phyloP scores from a whole-genome alignment of 2,113 vertebrate genomes.

The Corythornis vintsioides region DNA sequence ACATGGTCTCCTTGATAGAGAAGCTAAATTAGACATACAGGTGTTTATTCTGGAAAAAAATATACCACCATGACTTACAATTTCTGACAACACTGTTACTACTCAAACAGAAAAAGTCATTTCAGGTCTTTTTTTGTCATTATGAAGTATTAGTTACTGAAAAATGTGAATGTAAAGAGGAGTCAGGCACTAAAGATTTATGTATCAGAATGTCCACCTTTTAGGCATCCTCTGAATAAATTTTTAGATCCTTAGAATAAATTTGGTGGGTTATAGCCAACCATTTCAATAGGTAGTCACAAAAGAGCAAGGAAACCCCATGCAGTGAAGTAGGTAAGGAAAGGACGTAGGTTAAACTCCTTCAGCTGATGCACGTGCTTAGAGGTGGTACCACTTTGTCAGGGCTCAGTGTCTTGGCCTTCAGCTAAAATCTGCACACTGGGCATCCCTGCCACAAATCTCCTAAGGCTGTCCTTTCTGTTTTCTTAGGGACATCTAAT shows the following conservation, averaged over 20 bases:
- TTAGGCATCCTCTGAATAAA: neutral
- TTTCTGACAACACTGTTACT: neutral
- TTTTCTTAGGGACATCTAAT: neutral
- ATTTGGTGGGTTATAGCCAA: neutral
- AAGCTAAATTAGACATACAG: neutral
- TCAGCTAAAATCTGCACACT: neutral
- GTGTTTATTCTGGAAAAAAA: conserved; percentile 1
- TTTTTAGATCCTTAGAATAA: neutral
- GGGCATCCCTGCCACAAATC: neutral
- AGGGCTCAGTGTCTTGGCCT: neutral
- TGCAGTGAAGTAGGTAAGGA: neutral
- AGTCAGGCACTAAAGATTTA: neutral
- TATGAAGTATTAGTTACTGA: neutral
- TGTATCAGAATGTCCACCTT: neutral
- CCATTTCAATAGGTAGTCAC: neutral
- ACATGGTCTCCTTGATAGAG: neutral
- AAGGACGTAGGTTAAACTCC: neutral
- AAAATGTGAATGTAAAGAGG: neutral
- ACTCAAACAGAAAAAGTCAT: neutral
- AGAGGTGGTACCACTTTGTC: neutral
- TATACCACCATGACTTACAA: neutral
- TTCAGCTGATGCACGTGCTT: neutral
- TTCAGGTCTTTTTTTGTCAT: neutral
- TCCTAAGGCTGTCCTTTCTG: neutral
- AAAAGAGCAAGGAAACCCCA: neutral